Evolutionary conservation across 1,140 invertebrate species (phyloP), one percentile per base, ranked within the genome.

Genomic region (Planococcus citri): DNA sequence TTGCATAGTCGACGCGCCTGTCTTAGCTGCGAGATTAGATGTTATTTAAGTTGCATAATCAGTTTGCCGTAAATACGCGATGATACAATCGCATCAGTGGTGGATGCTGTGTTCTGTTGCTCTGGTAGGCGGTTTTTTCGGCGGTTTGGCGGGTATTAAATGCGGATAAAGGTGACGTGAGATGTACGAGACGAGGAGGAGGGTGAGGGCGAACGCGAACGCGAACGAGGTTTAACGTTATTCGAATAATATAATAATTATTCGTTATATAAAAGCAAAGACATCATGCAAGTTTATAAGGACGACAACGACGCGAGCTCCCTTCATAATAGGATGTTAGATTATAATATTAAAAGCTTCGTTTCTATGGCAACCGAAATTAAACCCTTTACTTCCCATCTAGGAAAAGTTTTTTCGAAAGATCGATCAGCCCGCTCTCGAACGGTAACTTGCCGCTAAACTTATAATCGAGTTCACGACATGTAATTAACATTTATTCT

Each of bases 321-420:
- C 25, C 60, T 64, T 64, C 60, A 64, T 64, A 64, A 64, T 64
- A 25, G 60, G 25, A 64, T 64, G 60, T 27, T 64, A 64, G 60
- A 64, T 64, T 64, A 64, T 64, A 64, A 64, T 64, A 64, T 64
- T 64, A 64, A 64, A 64, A 64, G 60, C 60, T 64, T 64, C 60
- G 60, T 64, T 64, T 25, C 60, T 64, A 64, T 64, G 60, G 60
- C 22, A 24, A 64, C 60, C 20, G 60, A 64, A 64, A 64, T 64
- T 64, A 24, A 64, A 64, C 60, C 60, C 60, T 64, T 64, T 64
- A 21, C 60, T 25, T 64, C 60, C 60, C 60, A 25, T 64, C 60
- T 27, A 64, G 12, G 14, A 25, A 22, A 25, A 10, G 60, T 64
- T 64, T 64, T 64, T 64, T 64, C 41, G 41, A 51, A 64, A 64